Conservation (phyloP, 2,888 invertebrate genomes). For the Marasmarcha lunaedactyla region DNA sequence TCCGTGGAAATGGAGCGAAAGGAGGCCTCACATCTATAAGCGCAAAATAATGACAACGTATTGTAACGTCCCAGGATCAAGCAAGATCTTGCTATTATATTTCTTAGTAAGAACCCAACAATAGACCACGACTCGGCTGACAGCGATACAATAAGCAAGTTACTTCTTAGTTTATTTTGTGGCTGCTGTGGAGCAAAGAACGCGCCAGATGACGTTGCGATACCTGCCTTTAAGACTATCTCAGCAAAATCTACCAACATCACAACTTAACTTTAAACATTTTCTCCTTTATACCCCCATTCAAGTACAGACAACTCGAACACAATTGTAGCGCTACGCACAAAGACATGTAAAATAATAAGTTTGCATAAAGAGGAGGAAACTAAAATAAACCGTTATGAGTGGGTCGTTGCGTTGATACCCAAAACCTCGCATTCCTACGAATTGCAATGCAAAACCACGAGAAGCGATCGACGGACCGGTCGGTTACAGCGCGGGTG, state of each 20-base stretch:
- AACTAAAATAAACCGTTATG: no score
- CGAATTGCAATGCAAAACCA: conserved; percentile 37
- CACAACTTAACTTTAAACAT: conserved; percentile 30
- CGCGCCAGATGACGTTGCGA: conserved; percentile 40
- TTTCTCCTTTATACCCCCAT: no score
- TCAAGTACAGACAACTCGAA: no score
- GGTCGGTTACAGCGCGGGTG: conserved; percentile 23
- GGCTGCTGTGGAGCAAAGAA: conserved; percentile 36
- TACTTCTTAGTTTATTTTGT: conserved; percentile 42
- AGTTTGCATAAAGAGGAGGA: no score
- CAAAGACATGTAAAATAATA: no score
- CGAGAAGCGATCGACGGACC: conserved; percentile 25
- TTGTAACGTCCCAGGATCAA: conserved; percentile 52
- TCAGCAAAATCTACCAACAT: conserved; percentile 29
- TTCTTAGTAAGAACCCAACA: conserved; percentile 47
- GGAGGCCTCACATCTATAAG: conserved; percentile 27
- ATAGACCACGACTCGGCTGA: conserved; percentile 54
- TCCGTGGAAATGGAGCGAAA: conserved; percentile 28
- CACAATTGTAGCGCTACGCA: no score
- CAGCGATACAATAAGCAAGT: conserved; percentile 61
- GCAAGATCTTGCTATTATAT: conserved; percentile 63
- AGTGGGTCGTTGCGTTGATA: no score
- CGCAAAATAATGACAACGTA: conserved; percentile 53
- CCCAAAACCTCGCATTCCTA: conserved; percentile 25
- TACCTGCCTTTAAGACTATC: conserved; percentile 39